phyloP scores from a whole-genome alignment of 1,140 invertebrate genomes.

The Camponotus pennsylvanicus region DNA sequence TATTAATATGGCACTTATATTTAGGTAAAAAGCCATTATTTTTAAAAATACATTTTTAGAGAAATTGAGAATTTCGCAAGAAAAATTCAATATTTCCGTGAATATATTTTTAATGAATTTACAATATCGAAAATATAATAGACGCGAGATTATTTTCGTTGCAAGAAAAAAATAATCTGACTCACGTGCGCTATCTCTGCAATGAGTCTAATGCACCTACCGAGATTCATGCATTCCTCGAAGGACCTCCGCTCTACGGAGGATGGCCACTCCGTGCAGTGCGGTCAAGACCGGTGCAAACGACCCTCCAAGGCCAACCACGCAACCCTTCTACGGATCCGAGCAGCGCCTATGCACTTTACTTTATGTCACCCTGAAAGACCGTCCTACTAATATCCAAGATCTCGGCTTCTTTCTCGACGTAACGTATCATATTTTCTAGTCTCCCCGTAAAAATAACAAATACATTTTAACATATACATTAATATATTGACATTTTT shows the following conservation, averaged over 20 bases:
- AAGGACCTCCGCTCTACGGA: constrained; percentile 53
- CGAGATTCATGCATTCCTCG: constrained; percentile 75
- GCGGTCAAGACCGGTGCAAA: constrained; percentile 78
- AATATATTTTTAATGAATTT: not conserved
- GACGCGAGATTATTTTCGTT: not conserved
- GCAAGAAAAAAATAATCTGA: not conserved
- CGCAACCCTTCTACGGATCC: constrained; percentile 80
- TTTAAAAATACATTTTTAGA: not conserved
- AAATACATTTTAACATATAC: too few species aligned
- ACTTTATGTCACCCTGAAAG: constrained; percentile 70
- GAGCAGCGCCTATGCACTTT: constrained; percentile 62
- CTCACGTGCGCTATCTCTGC: not conserved
- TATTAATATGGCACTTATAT: not conserved
- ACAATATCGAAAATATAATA: not conserved
- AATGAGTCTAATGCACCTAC: constrained; percentile 67
- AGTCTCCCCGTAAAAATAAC: not conserved
- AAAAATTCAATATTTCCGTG: not conserved
- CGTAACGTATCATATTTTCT: not conserved
- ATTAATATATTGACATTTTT: constrained; percentile 11
- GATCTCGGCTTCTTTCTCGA: constrained; percentile 22
- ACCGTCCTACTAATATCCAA: constrained; percentile 31
- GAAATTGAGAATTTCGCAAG: not conserved
- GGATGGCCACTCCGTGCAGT: constrained; percentile 39
- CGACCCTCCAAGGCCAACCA: constrained; percentile 82
- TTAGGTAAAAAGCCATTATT: not conserved